These are phyloP conservation scores for Drosophila eohydei DNA, from an alignment of 2,888 invertebrate genomes.

Conservation along the genomic window DNA sequence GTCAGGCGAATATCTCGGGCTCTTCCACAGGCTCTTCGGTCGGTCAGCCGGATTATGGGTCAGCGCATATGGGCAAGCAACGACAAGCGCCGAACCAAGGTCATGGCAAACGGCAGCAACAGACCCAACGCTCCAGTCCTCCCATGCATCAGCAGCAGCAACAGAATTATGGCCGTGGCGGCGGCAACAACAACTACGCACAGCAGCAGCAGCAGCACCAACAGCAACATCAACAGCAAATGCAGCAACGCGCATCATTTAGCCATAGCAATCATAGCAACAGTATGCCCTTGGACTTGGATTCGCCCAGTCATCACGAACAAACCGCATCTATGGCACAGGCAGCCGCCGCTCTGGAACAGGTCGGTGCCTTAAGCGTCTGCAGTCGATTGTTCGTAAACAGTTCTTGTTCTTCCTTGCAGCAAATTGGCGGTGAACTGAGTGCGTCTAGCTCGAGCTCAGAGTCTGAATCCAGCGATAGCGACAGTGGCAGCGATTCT, in stretches of 20 bases:
- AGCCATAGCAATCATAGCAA: conserved; percentile 64
- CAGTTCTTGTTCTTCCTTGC: conserved; percentile 28
- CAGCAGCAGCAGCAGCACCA: conserved; percentile 69
- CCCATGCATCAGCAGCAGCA: conserved; percentile 71
- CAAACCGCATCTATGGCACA: conserved; percentile 78
- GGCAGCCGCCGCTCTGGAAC: conserved; percentile 82
- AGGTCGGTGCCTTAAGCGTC: conserved; percentile 58
- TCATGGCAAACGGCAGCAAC: conserved; percentile 61
- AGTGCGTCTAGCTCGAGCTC: conserved; percentile 84
- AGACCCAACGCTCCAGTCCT: conserved; percentile 61
- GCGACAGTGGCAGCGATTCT: conserved; percentile 84
- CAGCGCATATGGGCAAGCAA: conserved; percentile 51
- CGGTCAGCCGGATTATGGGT: conserved; percentile 58
- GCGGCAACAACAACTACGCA: conserved; percentile 64
- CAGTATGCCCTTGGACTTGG: conserved; percentile 63
- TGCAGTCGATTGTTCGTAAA: not conserved
- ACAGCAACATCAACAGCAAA: conserved; percentile 62
- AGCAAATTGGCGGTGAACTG: conserved; percentile 84
- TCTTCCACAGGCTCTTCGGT: conserved; percentile 62
- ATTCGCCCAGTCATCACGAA: conserved; percentile 69
- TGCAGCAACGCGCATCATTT: conserved; percentile 49
- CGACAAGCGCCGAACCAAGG: conserved; percentile 51
- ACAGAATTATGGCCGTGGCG: conserved; percentile 51
- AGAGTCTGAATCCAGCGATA: conserved; percentile 84
- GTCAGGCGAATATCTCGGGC: conserved; percentile 62